Percentiles rank a stretch among this genome's conserved stretches.
Evolutionary conservation across 2,113 vertebrate genomes (phyloP).

Genomic region (Cromileptes altivelis): DNA sequence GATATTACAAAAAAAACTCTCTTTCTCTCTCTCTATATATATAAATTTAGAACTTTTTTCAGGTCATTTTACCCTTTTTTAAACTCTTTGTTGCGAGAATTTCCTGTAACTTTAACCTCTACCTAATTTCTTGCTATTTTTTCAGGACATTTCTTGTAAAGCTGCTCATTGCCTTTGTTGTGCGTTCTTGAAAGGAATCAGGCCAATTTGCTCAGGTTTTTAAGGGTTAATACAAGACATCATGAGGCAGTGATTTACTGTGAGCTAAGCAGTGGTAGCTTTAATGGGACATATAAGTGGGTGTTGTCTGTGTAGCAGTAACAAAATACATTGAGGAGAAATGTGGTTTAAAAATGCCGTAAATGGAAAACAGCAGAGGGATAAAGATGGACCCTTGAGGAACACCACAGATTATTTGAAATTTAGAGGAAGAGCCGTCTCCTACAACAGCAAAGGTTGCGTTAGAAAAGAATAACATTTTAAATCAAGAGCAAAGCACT

Average conservation of each 20-base stretch:
- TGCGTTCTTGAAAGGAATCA: too few relatives aligned
- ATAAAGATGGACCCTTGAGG: neutral
- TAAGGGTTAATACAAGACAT: neutral
- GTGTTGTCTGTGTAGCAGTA: neutral
- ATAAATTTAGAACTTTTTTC: too few relatives aligned
- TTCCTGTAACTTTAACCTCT: too few relatives aligned
- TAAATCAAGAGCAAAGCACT: neutral
- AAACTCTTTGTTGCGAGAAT: too few relatives aligned
- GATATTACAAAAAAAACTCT: too few relatives aligned
- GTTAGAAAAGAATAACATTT: neutral
- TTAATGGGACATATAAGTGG: neutral
- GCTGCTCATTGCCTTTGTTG: too few relatives aligned
- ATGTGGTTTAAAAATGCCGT: neutral
- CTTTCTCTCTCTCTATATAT: too few relatives aligned
- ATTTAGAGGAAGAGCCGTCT: neutral
- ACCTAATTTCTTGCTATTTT: too few relatives aligned
- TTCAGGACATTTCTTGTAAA: too few relatives aligned
- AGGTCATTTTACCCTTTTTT: too few relatives aligned
- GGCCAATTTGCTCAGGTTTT: too few relatives aligned
- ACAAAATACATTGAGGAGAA: neutral
- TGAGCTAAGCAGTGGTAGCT: neutral
- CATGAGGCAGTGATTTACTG: neutral
- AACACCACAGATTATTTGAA: neutral
- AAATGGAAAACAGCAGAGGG: neutral
- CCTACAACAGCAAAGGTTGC: neutral